Base-by-base conservation (phyloP, 2,888 invertebrate species). In the Aporophyla lueneburgensis region DNA sequence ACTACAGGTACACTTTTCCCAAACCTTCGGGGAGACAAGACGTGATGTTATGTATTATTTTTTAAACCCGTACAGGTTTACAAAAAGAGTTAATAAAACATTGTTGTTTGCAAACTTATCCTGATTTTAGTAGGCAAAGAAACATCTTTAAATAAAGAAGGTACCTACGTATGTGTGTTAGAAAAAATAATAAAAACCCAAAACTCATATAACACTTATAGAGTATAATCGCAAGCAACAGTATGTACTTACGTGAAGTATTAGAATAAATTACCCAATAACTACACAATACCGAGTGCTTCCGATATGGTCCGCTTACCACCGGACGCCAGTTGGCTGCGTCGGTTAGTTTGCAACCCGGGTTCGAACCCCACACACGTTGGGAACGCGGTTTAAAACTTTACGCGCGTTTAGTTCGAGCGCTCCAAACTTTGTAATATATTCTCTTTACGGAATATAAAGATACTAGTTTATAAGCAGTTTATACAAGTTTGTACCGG, bases 291-390 rank as follows among this genome's bases (percentile, higher is more conserved):
- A 93, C 83, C 74, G 85, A 91, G 90, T 91, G 93, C 93, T 95
- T 95, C 95, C 95, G 96, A 95, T 92, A 95, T 94, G 96, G 93
- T 95, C 89, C 89, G 94, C 86, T 94, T 88, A 91, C 90, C 86
- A 91, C 93, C 95, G 95, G 95, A 94, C 94, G 95, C 91, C 95
- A 95, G 95, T 94, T 95, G 95, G 89, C 91, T 88, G 81, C 88
- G 93, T 89, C 94, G 94, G 95, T 96, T 96, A 96, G 96, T 96
- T 92, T 89, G 91, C 88, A 89, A 81, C 89, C 91, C 92, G 93
- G 94, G 91, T 94, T 94, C 92, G 93, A 95, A 95, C 96, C 95
- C 95, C 95, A 94, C 95, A 96, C 96, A 96, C 96, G 96, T 93
- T 89, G 87, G 88, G 87, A 84, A 82, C 84, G 87, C 79, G 86